phyloP scores from a whole-genome alignment of 2,113 vertebrate species.

The Toxotes jaculatrix region DNA sequence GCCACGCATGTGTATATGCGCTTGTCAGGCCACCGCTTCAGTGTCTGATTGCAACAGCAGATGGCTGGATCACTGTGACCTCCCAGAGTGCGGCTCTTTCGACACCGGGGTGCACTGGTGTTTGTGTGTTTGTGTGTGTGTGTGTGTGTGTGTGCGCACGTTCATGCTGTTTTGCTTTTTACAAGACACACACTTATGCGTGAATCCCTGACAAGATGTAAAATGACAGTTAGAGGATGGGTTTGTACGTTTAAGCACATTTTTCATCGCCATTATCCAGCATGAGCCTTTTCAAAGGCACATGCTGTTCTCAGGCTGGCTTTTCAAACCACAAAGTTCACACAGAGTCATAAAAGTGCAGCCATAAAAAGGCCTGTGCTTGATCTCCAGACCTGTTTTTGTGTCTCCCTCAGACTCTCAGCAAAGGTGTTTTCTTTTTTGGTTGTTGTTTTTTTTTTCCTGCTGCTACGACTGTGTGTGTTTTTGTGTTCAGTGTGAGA shows the following conservation, averaged over 20 bases:
- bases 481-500: conserved; percentile 47
- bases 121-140: not conserved
- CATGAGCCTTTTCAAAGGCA: conserved; percentile 57
- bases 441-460: conserved; percentile 24
- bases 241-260: conserved; percentile 29
- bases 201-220: conserved; percentile 30
- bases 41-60: conserved; percentile 81
- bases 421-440: conserved; percentile 17
- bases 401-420: conserved; percentile 40
- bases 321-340: conserved; percentile 76
- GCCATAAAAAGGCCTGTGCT: conserved; percentile 65
- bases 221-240: conserved; percentile 41
- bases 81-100: conserved; percentile 73
- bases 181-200: conserved; percentile 47
- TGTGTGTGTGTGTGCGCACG: conserved; percentile 25
- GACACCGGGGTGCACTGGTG: conserved; percentile 17
- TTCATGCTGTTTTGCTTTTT: conserved; percentile 51
- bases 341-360: conserved; percentile 69
- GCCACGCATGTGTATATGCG: conserved; percentile 25
- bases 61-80: conserved; percentile 82
- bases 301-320: conserved; percentile 63
- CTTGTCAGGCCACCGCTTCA: conserved; percentile 53
- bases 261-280: conserved; percentile 25
- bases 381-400: conserved; percentile 59
- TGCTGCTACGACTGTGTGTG: conserved; percentile 46